phyloP scores from a whole-genome alignment of 2,797 vertebrate genomes.

The Enteromius radiatus region DNA sequence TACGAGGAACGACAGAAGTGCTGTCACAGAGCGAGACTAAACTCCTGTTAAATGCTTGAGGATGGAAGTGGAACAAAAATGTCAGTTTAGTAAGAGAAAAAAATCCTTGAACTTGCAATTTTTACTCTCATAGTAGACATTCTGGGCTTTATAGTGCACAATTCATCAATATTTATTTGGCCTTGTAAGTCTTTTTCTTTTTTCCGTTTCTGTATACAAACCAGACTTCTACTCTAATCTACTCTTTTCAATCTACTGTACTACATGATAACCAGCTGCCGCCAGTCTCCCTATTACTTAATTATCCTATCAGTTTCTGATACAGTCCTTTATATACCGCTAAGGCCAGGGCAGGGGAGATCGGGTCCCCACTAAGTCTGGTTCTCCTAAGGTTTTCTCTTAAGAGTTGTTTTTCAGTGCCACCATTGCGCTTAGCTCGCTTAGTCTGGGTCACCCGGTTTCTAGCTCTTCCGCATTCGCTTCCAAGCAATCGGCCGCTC shows the following conservation, averaged over 20 bases:
- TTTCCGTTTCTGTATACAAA: neutral
- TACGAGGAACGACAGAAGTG: neutral
- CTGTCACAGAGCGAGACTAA: neutral
- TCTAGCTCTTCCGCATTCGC: too few species aligned
- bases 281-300: too few species aligned
- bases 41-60: neutral
- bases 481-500: too few species aligned
- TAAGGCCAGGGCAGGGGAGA: too few species aligned
- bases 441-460: too few species aligned
- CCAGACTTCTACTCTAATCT: neutral
- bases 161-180: neutral
- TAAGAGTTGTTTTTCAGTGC: too few species aligned
- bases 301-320: too few species aligned
- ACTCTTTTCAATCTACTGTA: neutral
- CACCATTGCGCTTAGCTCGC: too few species aligned
- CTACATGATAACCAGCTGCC: too few species aligned
- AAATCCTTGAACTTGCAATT: neutral
- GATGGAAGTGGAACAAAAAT: conserved; percentile 4
- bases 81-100: neutral
- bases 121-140: neutral
- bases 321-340: too few species aligned
- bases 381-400: too few species aligned
- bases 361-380: too few species aligned
- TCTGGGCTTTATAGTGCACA: neutral
- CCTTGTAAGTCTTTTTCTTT: neutral